These are phyloP conservation scores for Chymomyza amoena DNA, from an alignment of 2,888 invertebrate species.

Conservation along the genomic window DNA sequence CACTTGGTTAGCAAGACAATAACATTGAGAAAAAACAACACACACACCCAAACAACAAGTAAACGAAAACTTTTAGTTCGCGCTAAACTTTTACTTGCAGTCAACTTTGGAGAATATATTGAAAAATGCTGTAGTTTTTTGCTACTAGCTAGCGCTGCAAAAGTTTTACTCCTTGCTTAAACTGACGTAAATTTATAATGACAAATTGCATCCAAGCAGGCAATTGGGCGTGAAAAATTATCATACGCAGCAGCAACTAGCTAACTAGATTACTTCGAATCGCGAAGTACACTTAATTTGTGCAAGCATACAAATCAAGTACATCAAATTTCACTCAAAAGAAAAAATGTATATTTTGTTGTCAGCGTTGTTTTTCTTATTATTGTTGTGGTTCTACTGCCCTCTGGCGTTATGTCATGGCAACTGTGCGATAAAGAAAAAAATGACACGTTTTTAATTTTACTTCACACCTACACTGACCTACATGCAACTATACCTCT, in stretches of 20 bases:
- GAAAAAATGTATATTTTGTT: neutral
- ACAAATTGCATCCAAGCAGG: constrained; percentile 70
- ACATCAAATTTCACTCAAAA: constrained; percentile 55
- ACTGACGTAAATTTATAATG: constrained; percentile 75
- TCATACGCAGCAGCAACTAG: constrained; percentile 38
- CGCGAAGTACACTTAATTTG: constrained; percentile 9
- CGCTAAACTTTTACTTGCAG: constrained; percentile 42
- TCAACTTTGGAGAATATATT: constrained; percentile 58
- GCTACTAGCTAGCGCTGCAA: constrained; percentile 9
- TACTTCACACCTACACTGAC: constrained; percentile 68
- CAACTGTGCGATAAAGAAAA: constrained; percentile 67
- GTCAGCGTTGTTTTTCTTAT: constrained; percentile 22
- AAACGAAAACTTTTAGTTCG: constrained; percentile 17
- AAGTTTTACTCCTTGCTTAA: constrained; percentile 50
- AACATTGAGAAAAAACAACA: neutral
- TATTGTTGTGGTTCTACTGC: constrained; percentile 28
- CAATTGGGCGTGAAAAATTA: constrained; percentile 71
- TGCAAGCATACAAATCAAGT: constrained; percentile 22
- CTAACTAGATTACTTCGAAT: neutral
- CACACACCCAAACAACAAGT: neutral
- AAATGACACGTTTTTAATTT: constrained; percentile 74
- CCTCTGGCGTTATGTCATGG: constrained; percentile 41
- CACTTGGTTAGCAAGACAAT: constrained; percentile 16
- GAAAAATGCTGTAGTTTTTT: constrained; percentile 54
- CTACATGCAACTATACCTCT: neutral